Evolutionary conservation across 1,140 invertebrate species (phyloP), one percentile per base, ranked within the genome.

Genomic region (Antheraea pernyi): DNA sequence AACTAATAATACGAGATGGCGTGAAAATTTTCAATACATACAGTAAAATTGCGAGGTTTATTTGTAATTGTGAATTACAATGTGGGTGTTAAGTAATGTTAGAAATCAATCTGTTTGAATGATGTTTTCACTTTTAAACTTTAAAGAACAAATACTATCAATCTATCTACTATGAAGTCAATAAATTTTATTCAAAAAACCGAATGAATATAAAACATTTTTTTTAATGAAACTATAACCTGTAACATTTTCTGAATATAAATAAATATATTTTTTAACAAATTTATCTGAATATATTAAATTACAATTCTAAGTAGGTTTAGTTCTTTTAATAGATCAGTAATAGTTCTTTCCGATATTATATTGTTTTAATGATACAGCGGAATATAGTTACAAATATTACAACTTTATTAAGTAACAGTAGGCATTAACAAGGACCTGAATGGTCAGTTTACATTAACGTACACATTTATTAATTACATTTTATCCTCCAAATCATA

Each of bases 131-230:
- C 1, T 53, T 13, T 53, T 53, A 53, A 16, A 53, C 46, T 53
- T 53, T 53, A 53, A 53, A 53, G 46, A 53, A 53, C 46, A 53
- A 53, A 53, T 53, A 53, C 46, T n/a, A 53, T 53, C 46, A 53
- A 53, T 53, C 46, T 13, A 16, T 53, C 46, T 9, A n/a, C 46
- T 53, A 53, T 53, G 46, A 53, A 16, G 46, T 53, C 46, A 53
- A 53, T 53, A 53, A 7, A 53, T 53, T 53, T 53, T 6, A 53
- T 16, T n/a, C 2, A 53, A 53, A n/a, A 48, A 53, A 53, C 1
- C 11, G 0, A 53, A 53, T 16, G 46, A 53, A 53, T 10, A 42
- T 3, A 42, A 42, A 39, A 39, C 7, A 11, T 9, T 48, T 48
- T 48, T 48, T 3, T 48, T 11, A 13, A 48, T 48, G 13, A 48